A percentile compares a stretch with the other conserved stretches of the same genome.
phyloP scores from a whole-genome alignment of 1,140 invertebrate genomes.

The Plectrocnemia conspersa region DNA sequence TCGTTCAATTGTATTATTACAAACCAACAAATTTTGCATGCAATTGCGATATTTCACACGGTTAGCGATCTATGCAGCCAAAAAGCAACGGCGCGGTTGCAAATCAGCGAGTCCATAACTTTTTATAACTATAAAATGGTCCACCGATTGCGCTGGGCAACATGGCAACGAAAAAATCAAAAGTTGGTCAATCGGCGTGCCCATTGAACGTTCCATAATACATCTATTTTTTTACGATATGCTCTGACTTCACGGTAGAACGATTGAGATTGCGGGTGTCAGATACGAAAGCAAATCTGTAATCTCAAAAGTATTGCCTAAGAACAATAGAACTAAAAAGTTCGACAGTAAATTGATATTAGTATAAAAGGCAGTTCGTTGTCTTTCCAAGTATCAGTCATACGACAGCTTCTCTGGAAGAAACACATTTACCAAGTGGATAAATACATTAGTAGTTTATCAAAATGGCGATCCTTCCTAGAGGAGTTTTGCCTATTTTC shows the following conservation, averaged over 20 bases:
- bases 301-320: slow-evolving; percentile 18
- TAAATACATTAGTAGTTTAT: not conserved
- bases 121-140: no score
- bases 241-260: slow-evolving; percentile 22
- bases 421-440: slow-evolving; percentile 9
- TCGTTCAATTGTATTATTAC: slow-evolving; percentile 10
- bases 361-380: slow-evolving; percentile 27
- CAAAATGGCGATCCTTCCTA: slow-evolving; percentile 30
- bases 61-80: no score
- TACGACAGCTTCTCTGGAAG: slow-evolving; percentile 12
- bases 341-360: slow-evolving; percentile 15
- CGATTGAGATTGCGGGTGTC: slow-evolving; percentile 17
- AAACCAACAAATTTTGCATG: no score
- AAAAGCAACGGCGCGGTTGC: no score
- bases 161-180: slow-evolving; percentile 1
- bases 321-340: slow-evolving; percentile 11
- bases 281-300: slow-evolving; percentile 14
- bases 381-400: slow-evolving; percentile 22
- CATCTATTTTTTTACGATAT: slow-evolving; percentile 13
- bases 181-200: slow-evolving; percentile 25
- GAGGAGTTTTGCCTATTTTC: slow-evolving; percentile 21
- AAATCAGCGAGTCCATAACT: no score
- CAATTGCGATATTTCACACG: no score
- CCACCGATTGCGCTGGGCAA: slow-evolving; percentile 26
- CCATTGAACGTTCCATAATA: slow-evolving; percentile 22